phyloP scores from a whole-genome alignment of 2,797 vertebrate species.

The Iguana delicatissima region DNA sequence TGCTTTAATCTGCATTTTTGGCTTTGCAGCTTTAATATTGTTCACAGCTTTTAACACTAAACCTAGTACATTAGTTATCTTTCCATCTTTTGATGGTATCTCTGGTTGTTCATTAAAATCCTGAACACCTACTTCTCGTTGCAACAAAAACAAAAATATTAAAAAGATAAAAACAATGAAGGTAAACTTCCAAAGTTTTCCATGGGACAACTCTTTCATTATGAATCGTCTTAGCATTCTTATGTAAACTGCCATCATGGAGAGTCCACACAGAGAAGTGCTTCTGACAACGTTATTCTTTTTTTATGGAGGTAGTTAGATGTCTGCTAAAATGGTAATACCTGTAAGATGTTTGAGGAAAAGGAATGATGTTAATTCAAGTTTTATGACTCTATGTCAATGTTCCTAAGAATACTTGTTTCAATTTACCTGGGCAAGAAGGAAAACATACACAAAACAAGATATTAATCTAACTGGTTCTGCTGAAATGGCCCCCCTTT shows the following conservation, averaged over 20 bases:
- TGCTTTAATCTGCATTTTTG: constrained; percentile 98
- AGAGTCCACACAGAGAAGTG: constrained; percentile 53
- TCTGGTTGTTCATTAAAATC: constrained; percentile 88
- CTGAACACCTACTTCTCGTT: constrained; percentile 92
- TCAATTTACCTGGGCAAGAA: not conserved
- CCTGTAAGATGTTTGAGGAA: constrained; percentile 71
- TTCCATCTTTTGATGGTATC: constrained; percentile 85
- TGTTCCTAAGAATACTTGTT: not conserved
- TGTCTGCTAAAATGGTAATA: constrained; percentile 67
- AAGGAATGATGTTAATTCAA: constrained; percentile 58
- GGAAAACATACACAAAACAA: not conserved
- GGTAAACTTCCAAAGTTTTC: constrained; percentile 91
- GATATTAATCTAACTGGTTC: not conserved
- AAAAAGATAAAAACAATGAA: constrained; percentile 89
- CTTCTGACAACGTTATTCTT: constrained; percentile 62
- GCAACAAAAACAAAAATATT: constrained; percentile 94
- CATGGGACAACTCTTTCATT: constrained; percentile 87
- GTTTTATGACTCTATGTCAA: not conserved
- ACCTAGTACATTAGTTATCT: constrained; percentile 90
- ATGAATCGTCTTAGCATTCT: constrained; percentile 86
- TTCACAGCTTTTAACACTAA: constrained; percentile 94
- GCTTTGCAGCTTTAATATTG: constrained; percentile 93
- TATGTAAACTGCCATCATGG: constrained; percentile 85
- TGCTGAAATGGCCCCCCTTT: not conserved
- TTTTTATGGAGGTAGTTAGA: constrained; percentile 65